Evolutionary conservation across 2,797 vertebrate species (phyloP).

Genomic region (Halcyon chelicuti): DNA sequence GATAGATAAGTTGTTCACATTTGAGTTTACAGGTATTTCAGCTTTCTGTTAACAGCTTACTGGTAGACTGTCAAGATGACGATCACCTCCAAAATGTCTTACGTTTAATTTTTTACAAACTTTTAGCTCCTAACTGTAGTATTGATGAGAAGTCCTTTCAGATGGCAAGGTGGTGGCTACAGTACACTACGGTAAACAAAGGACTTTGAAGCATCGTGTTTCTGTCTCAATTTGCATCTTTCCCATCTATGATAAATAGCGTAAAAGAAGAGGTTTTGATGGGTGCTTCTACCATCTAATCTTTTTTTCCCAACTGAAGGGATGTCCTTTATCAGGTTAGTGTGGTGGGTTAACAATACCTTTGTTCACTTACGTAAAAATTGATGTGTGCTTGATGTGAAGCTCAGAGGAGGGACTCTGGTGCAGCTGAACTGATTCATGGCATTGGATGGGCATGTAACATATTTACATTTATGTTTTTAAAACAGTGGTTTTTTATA

Average conservation of each 20-base stretch:
- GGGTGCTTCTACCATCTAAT: not conserved
- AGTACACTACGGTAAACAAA: constrained; percentile 54
- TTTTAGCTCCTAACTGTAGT: not conserved
- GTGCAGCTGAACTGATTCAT: not conserved
- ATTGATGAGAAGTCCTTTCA: not conserved
- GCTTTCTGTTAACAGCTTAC: not conserved
- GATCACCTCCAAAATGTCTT: not conserved
- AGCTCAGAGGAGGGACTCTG: not conserved
- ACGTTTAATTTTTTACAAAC: not conserved
- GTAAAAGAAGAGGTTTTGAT: not conserved
- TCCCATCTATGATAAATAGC: constrained; percentile 42
- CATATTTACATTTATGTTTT: not conserved
- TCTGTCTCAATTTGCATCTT: constrained; percentile 60
- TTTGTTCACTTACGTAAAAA: not conserved
- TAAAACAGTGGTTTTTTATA: not conserved
- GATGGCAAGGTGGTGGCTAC: constrained; percentile 40
- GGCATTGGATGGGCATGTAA: not conserved
- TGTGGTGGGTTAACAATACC: not conserved
- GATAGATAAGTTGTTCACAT: not conserved
- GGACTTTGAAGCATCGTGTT: constrained; percentile 62
- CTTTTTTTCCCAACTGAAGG: not conserved
- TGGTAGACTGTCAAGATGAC: not conserved
- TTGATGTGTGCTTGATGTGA: not conserved
- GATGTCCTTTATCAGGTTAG: not conserved
- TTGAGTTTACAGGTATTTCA: not conserved